A percentile compares a stretch with the other conserved stretches of the same genome.
These are phyloP conservation scores for Cacatua alba DNA, from an alignment of 2,113 vertebrate genomes.

Conservation along the genomic window DNA sequence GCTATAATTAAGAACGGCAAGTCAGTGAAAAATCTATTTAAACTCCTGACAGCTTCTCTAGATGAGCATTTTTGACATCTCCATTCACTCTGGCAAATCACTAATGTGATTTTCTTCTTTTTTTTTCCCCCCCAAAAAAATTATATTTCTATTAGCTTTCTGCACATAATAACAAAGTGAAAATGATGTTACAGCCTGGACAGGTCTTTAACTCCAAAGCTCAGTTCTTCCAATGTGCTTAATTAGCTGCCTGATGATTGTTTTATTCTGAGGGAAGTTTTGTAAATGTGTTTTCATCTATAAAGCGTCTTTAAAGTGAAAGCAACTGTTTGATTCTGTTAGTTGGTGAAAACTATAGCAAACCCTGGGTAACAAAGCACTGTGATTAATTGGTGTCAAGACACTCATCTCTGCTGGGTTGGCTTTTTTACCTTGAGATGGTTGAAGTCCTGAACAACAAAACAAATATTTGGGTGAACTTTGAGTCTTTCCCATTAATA, in stretches of 20 bases:
- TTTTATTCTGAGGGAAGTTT: constrained; percentile 51
- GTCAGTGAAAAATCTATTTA: constrained; percentile 71
- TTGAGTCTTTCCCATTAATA: constrained; percentile 14
- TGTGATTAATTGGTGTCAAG: constrained; percentile 63
- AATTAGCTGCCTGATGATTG: constrained; percentile 65
- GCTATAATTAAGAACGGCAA: constrained; percentile 69
- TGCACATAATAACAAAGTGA: constrained; percentile 49
- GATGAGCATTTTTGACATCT: constrained; percentile 73
- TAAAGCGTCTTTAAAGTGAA: constrained; percentile 54
- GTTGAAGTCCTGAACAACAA: constrained; percentile 26
- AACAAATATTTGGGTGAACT: constrained; percentile 1
- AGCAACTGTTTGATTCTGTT: constrained; percentile 53
- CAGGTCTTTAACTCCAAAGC: constrained; percentile 55
- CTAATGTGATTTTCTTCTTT: constrained; percentile 43
- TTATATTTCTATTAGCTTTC: constrained; percentile 63
- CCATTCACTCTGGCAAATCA: constrained; percentile 61
- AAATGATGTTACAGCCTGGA: constrained; percentile 40
- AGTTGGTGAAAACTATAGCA: constrained; percentile 24
- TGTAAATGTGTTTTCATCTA: constrained; percentile 48
- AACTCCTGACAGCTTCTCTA: constrained; percentile 65
- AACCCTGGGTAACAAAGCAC: constrained; percentile 29
- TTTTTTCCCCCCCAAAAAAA: neutral
- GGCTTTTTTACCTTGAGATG: neutral
- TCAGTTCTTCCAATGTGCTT: constrained; percentile 44
- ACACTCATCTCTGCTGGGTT: neutral